Evolutionary conservation across 2,888 invertebrate genomes (phyloP).

Genomic region (Oscheius onirici): DNA sequence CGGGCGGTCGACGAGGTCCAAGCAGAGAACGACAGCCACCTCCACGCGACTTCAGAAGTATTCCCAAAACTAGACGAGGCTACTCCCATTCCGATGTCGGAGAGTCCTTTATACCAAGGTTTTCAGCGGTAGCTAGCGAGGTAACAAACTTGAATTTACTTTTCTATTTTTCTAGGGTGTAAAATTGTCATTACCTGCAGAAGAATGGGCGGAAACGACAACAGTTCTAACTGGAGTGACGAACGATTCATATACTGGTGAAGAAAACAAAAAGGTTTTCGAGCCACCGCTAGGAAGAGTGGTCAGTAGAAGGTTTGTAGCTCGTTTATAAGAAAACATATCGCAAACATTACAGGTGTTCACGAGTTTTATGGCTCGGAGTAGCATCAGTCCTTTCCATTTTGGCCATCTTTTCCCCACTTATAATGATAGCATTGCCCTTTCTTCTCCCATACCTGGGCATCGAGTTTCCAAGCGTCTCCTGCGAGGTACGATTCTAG

Average conservation of each 20-base stretch:
- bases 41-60: constrained; percentile 39
- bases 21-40: constrained; percentile 39
- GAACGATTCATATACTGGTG: constrained; percentile 63
- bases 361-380: constrained; percentile 61
- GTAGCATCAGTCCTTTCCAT: constrained; percentile 55
- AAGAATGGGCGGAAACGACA: constrained; percentile 68
- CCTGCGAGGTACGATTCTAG: constrained; percentile 55
- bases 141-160: constrained; percentile 28
- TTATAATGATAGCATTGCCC: constrained; percentile 64
- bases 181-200: constrained; percentile 47
- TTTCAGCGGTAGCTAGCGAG: constrained; percentile 64
- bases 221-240: constrained; percentile 68
- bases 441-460: constrained; percentile 49
- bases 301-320: constrained; percentile 47
- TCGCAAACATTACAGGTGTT: constrained; percentile 54
- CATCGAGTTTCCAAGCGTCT: constrained; percentile 54
- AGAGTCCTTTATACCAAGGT: constrained; percentile 59
- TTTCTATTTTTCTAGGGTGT: constrained; percentile 42
- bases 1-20: constrained; percentile 44
- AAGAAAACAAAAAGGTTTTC: constrained; percentile 50
- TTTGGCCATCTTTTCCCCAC: constrained; percentile 63
- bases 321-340: not conserved
- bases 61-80: constrained; percentile 39
- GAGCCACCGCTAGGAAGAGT: constrained; percentile 48
- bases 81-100: constrained; percentile 59